Conservation (phyloP, 2,888 invertebrate genomes). For the Ganaspis brasiliensis region DNA sequence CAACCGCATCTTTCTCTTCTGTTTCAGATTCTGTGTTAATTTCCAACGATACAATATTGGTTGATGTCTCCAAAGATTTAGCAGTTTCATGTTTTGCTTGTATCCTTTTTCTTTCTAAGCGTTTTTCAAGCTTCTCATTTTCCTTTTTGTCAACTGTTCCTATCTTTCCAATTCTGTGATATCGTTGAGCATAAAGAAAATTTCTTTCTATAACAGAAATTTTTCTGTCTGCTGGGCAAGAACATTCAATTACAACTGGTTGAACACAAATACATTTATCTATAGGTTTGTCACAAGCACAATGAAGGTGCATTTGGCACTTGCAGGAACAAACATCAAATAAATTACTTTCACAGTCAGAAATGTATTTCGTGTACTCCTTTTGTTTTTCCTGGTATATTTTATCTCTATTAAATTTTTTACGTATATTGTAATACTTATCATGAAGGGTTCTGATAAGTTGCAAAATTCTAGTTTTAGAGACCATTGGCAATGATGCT, state of each 20-base stretch:
- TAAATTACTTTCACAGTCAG: no score
- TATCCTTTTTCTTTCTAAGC: no score
- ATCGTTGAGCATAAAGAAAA: neutral
- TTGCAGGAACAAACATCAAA: slow-evolving; percentile 2
- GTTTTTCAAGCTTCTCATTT: no score
- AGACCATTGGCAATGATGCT: neutral
- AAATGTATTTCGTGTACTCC: neutral
- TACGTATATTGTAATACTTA: no score
- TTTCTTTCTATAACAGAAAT: neutral
- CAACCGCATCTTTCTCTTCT: neutral
- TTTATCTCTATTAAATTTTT: no score
- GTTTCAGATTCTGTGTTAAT: neutral
- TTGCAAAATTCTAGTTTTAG: no score
- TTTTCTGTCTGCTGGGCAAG: neutral
- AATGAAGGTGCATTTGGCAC: neutral
- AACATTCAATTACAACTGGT: neutral
- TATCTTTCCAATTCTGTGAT: no score
- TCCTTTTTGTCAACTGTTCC: no score
- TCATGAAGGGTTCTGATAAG: no score
- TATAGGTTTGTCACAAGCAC: neutral
- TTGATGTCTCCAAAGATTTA: neutral
- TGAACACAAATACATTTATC: neutral
- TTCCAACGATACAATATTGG: neutral
- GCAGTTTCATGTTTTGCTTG: neutral
- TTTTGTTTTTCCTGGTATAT: slow-evolving; percentile 2